Evolutionary conservation across 2,888 invertebrate genomes (phyloP), one percentile per base, ranked within the genome.

Genomic region (Cataglyphis altisquamis): DNA sequence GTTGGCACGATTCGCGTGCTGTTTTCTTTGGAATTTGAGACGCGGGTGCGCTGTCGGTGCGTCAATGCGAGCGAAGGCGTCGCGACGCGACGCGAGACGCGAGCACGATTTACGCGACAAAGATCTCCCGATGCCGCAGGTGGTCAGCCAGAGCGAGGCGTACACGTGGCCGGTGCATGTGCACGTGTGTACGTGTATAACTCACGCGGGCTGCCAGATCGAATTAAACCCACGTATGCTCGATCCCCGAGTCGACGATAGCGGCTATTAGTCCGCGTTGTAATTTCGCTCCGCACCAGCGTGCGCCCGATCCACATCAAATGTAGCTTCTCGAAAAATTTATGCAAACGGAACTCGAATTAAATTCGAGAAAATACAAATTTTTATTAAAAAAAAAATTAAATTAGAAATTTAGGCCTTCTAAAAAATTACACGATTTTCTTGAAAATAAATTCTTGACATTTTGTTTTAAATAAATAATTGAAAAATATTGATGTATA

Each of bases 1-100:
- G 84, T 88, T 90, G 89, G 88, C 90, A 90, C 86, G 41, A 55
- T 45, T 10, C 70, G 82, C 36, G 39, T 74, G 74, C 86, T 86
- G 89, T 90, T 90, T 87, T 90, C 89, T 86, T 89, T 90, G 90
- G 85, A 89, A 88, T 85, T 62, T 73, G 86, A 88, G 85, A 75
- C 77, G 68, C 80, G 74, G 78, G 10, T 77, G 81, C 66, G 86
- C 75, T 63, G 52, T 67, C 70, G 83, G 10, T 48, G 75, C 81
- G 60, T 15, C 39, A 32, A 60, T 55, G 62, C 57, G 72, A 60
- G 66, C 73, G 57, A 48, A 64, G 5, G 48, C 62, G 80, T 52
- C 73, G 73, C 78, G 78, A 41, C 45, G 73, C 72, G 25, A 25
- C 10, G 41, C 41, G 39, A 64, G 77, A 57, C 66, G 70, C 36